Evolutionary conservation across 2,888 invertebrate genomes (phyloP), one percentile per base, ranked within the genome.

Genomic region (Phasia obesa): DNA sequence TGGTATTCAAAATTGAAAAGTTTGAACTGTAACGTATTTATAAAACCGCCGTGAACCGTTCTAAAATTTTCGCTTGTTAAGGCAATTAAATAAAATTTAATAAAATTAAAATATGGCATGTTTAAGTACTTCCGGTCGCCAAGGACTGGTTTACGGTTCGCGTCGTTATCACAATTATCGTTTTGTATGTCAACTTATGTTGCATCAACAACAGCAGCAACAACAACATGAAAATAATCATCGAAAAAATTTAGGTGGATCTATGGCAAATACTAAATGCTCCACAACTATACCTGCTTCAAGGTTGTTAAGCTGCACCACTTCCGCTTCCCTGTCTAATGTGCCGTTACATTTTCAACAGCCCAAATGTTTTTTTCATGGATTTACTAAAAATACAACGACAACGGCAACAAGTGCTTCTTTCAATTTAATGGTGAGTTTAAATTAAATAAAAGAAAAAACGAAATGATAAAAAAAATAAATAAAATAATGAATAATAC

Each of bases 71-170:
- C 59, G 55, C 42, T 81, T 19, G 35, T 60, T 84, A 55, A 55
- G 49, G 51, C 57, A 64, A 76, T 80, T 38, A 82, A 81, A 64
- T 57, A 49, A 70, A 69, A 25, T 85, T 44, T 25, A n/a, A 44
- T 69, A 55, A 44, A 31, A 31, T 9, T 6, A 35, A 65, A 71
- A 62, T 53, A 90, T 90, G 90, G 90, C 90, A 83, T 90, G 89
- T 85, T 87, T 90, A 85, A 88, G 89, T 85, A 90, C 88, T 88
- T 90, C 90, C 88, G 89, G 89, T 88, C 90, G 89, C 85, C 83
- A 86, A 84, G 85, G 87, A 85, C 75, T 87, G 84, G 85, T 83
- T 78, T 87, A 87, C 88, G 86, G 87, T 87, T 73, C 90, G 83
- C 88, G 88, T 84, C 87, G 87, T 81, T 88, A 89, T 76, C 88